phyloP scores from a whole-genome alignment of 2,113 vertebrate genomes.

The Catharus bicknelli region DNA sequence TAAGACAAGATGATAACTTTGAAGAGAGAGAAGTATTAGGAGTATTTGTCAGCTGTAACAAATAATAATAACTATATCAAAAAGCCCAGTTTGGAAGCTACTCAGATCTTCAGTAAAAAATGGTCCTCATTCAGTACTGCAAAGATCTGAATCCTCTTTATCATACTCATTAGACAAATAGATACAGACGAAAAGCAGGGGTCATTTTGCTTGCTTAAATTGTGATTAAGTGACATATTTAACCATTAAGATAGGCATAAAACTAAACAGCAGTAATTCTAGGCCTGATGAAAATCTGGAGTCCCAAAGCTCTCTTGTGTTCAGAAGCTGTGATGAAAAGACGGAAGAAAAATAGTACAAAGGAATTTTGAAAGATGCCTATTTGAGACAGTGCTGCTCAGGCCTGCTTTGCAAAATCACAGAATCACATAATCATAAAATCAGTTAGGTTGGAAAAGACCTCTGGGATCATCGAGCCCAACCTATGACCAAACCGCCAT shows the following conservation, averaged over 20 bases:
- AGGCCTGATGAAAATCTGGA: neutral
- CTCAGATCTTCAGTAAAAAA: neutral
- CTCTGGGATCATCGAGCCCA: fast-evolving
- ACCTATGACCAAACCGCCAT: fast-evolving
- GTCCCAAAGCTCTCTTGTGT: neutral
- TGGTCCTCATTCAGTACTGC: fast-evolving
- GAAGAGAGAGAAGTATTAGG: neutral
- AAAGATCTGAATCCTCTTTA: neutral
- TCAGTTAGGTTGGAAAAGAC: neutral
- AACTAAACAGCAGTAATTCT: neutral
- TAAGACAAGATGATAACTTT: neutral
- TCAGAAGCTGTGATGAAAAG: neutral
- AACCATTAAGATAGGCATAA: neutral
- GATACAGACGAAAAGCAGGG: neutral
- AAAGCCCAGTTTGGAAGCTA: neutral
- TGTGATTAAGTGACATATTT: neutral
- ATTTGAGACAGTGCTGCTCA: neutral
- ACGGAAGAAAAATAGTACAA: neutral
- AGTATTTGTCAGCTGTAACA: neutral
- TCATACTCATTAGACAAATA: neutral
- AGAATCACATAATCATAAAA: neutral
- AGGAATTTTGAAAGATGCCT: neutral
- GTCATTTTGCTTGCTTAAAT: neutral
- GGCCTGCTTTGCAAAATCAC: neutral
- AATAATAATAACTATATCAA: neutral